A percentile compares a stretch with the other conserved stretches of the same genome.
phyloP scores from a whole-genome alignment of 2,888 invertebrate genomes.

The Cheilosia grossa region DNA sequence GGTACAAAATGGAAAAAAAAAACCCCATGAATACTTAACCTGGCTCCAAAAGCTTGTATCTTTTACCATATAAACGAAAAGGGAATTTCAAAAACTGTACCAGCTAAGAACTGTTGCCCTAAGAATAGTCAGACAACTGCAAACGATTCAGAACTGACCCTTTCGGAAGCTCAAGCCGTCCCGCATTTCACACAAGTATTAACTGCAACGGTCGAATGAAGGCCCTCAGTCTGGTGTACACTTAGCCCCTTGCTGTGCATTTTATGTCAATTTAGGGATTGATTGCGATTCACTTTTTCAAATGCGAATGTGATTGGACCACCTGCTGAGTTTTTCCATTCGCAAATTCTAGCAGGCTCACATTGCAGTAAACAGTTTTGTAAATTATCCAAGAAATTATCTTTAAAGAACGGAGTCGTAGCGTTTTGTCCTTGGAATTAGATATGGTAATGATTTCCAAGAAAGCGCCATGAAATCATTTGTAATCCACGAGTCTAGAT shows the following conservation, averaged over 20 bases:
- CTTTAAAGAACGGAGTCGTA: not conserved
- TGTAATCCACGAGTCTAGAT: no score
- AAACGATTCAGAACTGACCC: no score
- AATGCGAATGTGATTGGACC: conserved; percentile 58
- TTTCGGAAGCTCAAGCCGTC: no score
- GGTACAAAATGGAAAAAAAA: no score
- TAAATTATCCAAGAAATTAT: conserved; percentile 16
- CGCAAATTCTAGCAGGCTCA: conserved; percentile 43
- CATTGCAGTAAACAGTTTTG: conserved; percentile 29
- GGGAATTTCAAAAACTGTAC: no score
- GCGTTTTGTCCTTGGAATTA: conserved; percentile 47
- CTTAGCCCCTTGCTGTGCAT: conserved; percentile 61
- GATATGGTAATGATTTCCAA: not conserved
- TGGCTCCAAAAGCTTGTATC: no score
- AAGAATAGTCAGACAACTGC: no score
- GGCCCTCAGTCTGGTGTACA: conserved; percentile 29
- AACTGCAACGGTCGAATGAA: conserved; percentile 43
- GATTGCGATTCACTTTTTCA: conserved; percentile 51
- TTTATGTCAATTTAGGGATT: conserved; percentile 65
- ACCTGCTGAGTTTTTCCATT: conserved; percentile 43
- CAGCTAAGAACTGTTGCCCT: no score
- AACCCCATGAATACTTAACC: no score
- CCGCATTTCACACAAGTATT: not conserved
- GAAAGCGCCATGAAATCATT: not conserved
- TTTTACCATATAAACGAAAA: no score